Evolutionary conservation across 2,888 invertebrate species (phyloP).

Genomic region (Synanthedon myopaeformis): DNA sequence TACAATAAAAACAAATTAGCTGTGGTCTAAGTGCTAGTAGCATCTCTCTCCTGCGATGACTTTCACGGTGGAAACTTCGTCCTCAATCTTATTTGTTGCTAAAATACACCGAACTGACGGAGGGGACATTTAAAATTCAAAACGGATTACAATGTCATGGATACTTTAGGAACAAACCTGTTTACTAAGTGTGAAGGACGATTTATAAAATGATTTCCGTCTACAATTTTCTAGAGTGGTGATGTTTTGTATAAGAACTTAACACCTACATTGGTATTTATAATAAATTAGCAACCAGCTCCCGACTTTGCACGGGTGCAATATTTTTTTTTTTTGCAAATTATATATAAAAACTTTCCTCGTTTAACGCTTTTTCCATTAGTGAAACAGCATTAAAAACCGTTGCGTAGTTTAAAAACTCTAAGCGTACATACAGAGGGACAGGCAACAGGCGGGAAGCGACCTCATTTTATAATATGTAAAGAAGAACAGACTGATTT

Average conservation of each 20-base stretch:
- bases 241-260: background rate
- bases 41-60: slow-evolving; percentile 35
- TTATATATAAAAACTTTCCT: too few relatives aligned
- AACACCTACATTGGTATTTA: too few relatives aligned
- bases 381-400: too few relatives aligned
- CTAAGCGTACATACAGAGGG: too few relatives aligned
- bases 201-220: background rate
- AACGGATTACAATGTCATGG: background rate
- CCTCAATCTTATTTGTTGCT: slow-evolving; percentile 42
- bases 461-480: too few relatives aligned
- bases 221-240: background rate
- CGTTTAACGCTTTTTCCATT: too few relatives aligned
- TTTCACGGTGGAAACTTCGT: slow-evolving; percentile 40
- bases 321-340: too few relatives aligned
- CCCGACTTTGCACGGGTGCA: too few relatives aligned
- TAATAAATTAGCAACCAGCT: too few relatives aligned
- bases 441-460: too few relatives aligned
- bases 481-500: too few relatives aligned
- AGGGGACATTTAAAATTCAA: slow-evolving; percentile 2
- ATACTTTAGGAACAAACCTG: background rate
- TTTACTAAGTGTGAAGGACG: background rate
- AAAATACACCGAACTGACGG: slow-evolving; percentile 20
- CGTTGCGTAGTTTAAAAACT: too few relatives aligned
- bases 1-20: slow-evolving; percentile 61
- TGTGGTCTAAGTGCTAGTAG: slow-evolving; percentile 39